Base-by-base conservation (phyloP, 1,140 invertebrate genomes). In the Calephelis virginiensis region DNA sequence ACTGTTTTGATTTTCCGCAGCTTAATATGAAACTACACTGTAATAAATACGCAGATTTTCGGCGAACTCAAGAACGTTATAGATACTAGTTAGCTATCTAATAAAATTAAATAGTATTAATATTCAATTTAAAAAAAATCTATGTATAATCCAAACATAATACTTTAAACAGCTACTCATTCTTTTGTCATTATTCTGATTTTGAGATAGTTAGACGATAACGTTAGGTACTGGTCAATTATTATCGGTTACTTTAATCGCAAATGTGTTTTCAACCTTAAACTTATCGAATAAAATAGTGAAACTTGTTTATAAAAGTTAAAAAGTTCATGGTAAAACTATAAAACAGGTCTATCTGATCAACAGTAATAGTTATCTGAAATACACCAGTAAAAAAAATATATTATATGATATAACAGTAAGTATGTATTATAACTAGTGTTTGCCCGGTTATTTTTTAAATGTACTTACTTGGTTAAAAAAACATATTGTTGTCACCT, bases 351-450 rank as follows among this genome's bases (percentile, higher is more conserved):
- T 73, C 76, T 76, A 82, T 86, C 78, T 85, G 75, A 83, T 83
- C 81, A 90, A 90, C 85, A 88, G 85, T 83, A 84, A 90, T 87
- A 90, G 86, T 86, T 82, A 87, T 90, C 83, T 90, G 81, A 86
- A 89, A 86, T 86, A 87, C 85, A 87, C 82, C 83, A 84, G 81
- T 87, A 89, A 89, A 89, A 89, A 89, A 87, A 86, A 89, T 88
- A 89, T 89, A 88, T 88, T 82, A 85, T 78, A 77, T 82, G 67
- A 83, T 86, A 80, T 86, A 88, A 88, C 86, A 86, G 78, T 86
- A 80, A 86, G 78, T 86, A 80, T 81, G 80, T 83, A 82, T 76
- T 85, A 83, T 80, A 70, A 80, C 79, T 82, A 87, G 73, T 66
- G 66, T 77, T 77, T 77, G 75, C 77, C 76, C 78, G 76, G 49